phyloP scores from a whole-genome alignment of 2,888 invertebrate species.

The Pogonocherus hispidulus region DNA sequence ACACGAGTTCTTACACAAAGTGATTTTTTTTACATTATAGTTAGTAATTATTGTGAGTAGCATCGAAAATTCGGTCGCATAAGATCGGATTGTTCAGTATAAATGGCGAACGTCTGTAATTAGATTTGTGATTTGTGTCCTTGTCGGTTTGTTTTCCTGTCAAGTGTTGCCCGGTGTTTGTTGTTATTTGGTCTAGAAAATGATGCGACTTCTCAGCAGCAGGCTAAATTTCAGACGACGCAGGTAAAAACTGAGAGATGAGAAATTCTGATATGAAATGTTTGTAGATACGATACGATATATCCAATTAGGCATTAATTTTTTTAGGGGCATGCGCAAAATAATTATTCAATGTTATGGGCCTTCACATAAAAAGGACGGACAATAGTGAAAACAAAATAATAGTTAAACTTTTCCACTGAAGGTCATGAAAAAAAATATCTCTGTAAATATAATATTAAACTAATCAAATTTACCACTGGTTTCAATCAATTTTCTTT shows the following conservation, averaged over 20 bases:
- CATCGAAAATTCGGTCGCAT: background rate
- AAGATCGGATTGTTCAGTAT: background rate
- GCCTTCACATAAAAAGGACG: too few relatives aligned
- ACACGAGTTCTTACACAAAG: background rate
- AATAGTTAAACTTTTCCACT: too few relatives aligned
- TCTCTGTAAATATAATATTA: too few relatives aligned
- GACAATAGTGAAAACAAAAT: too few relatives aligned
- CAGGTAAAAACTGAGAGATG: slow-evolving; percentile 55
- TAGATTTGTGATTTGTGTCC: slow-evolving; percentile 7
- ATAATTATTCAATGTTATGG: too few relatives aligned
- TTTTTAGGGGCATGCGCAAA: too few relatives aligned
- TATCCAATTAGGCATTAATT: too few relatives aligned
- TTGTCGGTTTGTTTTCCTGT: background rate
- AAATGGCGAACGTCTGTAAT: slow-evolving; percentile 9
- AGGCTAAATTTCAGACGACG: slow-evolving; percentile 62
- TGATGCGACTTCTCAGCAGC: slow-evolving; percentile 61
- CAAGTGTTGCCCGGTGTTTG: slow-evolving; percentile 17
- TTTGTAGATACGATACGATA: slow-evolving; percentile 12
- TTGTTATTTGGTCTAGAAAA: slow-evolving; percentile 40
- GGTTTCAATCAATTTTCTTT: too few relatives aligned
- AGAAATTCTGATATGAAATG: background rate
- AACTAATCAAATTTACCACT: too few relatives aligned
- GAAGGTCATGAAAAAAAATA: too few relatives aligned
- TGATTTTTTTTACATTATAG: background rate
- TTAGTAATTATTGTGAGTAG: background rate